Evolutionary conservation across 2,888 invertebrate genomes (phyloP), one percentile per base, ranked within the genome.

Genomic region (Hyles lineata): DNA sequence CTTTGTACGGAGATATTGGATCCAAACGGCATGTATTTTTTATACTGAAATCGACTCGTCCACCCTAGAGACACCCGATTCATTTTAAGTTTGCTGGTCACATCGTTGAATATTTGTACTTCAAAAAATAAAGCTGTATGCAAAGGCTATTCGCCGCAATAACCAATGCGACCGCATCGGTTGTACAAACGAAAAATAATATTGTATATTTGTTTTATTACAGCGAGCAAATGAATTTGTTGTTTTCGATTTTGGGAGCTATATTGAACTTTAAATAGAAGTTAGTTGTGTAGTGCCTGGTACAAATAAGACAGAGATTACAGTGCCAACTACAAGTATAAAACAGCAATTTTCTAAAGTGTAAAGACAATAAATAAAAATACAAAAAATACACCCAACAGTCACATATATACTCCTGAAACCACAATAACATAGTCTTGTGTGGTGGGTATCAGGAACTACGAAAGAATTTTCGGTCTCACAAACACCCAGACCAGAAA

Each of bases 11-110:
- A 15, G 15, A 50, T 63, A 63, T 67, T 67, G 23, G 74, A 73
- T 74, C 75, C 63, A 74, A 62, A 52, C 29, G 52, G 17, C 25
- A 55, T 55, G 50, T 50, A 60, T 71, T 59, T 60, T 59, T 59
- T 73, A 73, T 73, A 6, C 21, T 62, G 21, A 58, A 23, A 69
- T 62, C 62, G 72, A 74, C 70, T 29, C 43, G 35, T 55, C 61
- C 63, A 59, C 67, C 67, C 67, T 50, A 50, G 50, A 50, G 67
- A 67, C 50, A 50, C 43, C 67, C 5, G 50, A 67, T 25, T 67
- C 50, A 23, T 67, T 67, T 67, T 50, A 67, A 67, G 67, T 67
- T 67, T 43, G 35, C 63, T 63, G 50, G 67, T 67, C 50, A 67
- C 67, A 67, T 67, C 43, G 25, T 60, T 21, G 35, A 60, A 61